Percentiles rank a stretch among this genome's conserved stretches.
Evolutionary conservation across 2,888 invertebrate species (phyloP).

Genomic region (Metallyticus violacea): DNA sequence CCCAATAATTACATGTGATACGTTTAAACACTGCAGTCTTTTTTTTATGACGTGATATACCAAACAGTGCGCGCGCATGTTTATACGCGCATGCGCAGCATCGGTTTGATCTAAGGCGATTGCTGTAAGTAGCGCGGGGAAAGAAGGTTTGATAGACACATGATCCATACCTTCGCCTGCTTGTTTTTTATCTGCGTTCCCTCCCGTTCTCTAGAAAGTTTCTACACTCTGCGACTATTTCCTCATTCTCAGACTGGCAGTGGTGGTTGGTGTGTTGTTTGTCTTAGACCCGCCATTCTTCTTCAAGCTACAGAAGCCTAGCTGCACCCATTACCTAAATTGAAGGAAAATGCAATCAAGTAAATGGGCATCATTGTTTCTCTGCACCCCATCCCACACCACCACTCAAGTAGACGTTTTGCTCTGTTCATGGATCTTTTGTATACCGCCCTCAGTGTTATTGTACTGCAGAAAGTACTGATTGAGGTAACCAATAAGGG

Average conservation of each 20-base stretch:
- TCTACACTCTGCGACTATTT: background rate
- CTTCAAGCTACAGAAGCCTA: background rate
- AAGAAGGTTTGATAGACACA: background rate
- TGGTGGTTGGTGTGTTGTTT: background rate
- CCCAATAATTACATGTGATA: no score
- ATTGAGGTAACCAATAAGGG: background rate
- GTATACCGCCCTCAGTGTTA: background rate
- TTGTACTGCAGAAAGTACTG: background rate
- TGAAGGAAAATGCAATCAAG: conserved; percentile 35
- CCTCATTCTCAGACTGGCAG: background rate
- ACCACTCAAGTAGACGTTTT: background rate
- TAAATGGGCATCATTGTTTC: conserved; percentile 31
- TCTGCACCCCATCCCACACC: conserved; percentile 1
- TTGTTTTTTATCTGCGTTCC: background rate
- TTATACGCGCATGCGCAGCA: background rate
- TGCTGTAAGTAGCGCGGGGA: background rate
- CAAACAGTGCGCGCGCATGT: background rate
- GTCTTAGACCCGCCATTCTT: background rate
- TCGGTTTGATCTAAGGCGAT: background rate
- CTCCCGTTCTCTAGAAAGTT: background rate
- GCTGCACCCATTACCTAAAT: conserved; percentile 32
- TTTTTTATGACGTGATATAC: no score
- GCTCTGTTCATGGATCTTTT: conserved; percentile 2
- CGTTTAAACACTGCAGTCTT: no score
- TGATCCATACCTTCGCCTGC: background rate